Evolutionary conservation across 2,888 invertebrate genomes (phyloP).

Genomic region (Calameuta filiformis): DNA sequence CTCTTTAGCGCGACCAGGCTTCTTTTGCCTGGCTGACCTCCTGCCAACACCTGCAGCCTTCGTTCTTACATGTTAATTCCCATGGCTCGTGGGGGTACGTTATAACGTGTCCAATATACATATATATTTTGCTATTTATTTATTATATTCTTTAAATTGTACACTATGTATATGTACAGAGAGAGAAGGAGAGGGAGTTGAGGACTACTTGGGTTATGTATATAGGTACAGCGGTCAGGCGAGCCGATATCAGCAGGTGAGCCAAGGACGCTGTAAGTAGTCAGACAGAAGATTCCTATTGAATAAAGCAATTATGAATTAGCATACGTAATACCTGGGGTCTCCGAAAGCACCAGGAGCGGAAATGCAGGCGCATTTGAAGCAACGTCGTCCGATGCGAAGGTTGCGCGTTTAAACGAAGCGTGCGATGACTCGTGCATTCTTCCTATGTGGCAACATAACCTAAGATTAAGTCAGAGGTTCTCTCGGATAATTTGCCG

Average conservation of each 20-base stretch:
- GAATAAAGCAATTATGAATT: constrained; percentile 60
- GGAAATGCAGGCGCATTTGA: constrained; percentile 44
- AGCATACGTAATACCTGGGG: constrained; percentile 52
- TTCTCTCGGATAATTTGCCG: not conserved
- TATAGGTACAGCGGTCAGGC: not conserved
- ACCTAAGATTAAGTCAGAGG: not conserved
- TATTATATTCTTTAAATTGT: not conserved
- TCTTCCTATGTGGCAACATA: constrained; percentile 43
- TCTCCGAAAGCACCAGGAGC: constrained; percentile 52
- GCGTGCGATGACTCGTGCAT: constrained; percentile 45
- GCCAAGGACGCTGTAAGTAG: not conserved
- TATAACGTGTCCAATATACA: not conserved
- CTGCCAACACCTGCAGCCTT: constrained; percentile 24
- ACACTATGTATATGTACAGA: not conserved
- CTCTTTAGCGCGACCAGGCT: constrained; percentile 34
- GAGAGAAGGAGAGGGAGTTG: no score
- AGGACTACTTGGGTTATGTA: not conserved
- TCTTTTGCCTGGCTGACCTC: constrained; percentile 5
- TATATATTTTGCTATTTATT: not conserved
- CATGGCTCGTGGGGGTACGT: constrained; percentile 10
- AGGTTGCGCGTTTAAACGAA: constrained; percentile 47
- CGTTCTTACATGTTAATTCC: constrained; percentile 44
- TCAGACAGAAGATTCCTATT: constrained; percentile 31
- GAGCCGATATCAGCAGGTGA: not conserved
- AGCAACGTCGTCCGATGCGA: constrained; percentile 51